Base-by-base conservation (phyloP, 92 coral and sea anemone genomes). In the Virgularia gustaviana region DNA sequence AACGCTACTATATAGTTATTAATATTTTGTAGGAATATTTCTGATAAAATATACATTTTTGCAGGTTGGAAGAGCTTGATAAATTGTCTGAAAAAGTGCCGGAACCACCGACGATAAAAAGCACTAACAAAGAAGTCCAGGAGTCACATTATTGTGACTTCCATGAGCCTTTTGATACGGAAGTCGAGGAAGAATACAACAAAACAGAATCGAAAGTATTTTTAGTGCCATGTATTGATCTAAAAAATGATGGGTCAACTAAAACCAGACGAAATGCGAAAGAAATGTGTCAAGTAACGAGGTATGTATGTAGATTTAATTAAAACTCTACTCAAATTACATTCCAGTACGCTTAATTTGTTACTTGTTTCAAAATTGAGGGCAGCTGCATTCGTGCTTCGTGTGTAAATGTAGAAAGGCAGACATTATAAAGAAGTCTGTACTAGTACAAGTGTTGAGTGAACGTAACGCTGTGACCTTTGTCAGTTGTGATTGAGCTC, bases 41-140 rank as follows among this genome's bases (percentile, higher is more conserved):
- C 15, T 39, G 8, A 15, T 39, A 39, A 7, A 39, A 39, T 15
- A 8, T 39, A 15, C 15, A 39, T 35, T 7, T 15, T 35, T 2
- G 1, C 28, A 66, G 73, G 73, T 44, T 66, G 73, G 20, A 66
- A 24, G 73, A 66, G 19, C 57, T 66, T 9, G 73, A 66, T 43
- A 66, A 23, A 47, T 44, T 66, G 36, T 44, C 73, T 15, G 73
- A 47, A 34, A 39, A 38, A 23, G 54, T 18, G 33, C 2, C 6
- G 3, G 53, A 22, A 23, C 44, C 71, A 6, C 5, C 42, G 1
- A 54, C 33, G 25, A 9, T 24, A 15, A 30, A 43, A 28, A 24
- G 5, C 16, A 9, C 66, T 2, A 27, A 25, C 16, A 35, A 12
- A 24, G 24, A 42, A 31, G 37, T 11, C 2, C 27, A 20, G 44